Percentiles rank a stretch among this genome's conserved stretches.
These are phyloP conservation scores for Ectobius pallidus DNA, from an alignment of 2,888 invertebrate species.

Conservation along the genomic window DNA sequence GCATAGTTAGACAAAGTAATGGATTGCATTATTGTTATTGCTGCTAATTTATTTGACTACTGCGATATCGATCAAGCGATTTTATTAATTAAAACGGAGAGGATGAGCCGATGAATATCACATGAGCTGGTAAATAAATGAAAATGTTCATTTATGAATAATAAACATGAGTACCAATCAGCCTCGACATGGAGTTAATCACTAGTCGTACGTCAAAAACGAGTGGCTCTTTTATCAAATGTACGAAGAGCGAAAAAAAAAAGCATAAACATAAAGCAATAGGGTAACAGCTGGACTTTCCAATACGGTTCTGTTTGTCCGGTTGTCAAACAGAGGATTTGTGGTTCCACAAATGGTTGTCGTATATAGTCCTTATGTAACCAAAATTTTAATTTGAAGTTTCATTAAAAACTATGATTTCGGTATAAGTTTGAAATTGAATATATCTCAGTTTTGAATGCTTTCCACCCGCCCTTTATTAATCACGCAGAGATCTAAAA, in stretches of 20 bases:
- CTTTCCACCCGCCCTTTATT: too few relatives aligned
- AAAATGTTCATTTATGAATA: slow-evolving; percentile 16
- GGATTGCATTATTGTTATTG: neutral
- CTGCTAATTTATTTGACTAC: neutral
- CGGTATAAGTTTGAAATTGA: too few relatives aligned
- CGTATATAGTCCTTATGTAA: too few relatives aligned
- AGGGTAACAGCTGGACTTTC: neutral
- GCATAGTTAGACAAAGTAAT: too few relatives aligned
- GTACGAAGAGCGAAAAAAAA: neutral
- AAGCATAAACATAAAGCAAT: neutral
- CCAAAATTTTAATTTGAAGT: too few relatives aligned
- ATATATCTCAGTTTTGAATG: too few relatives aligned
- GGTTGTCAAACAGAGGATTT: neutral
- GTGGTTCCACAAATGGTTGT: too few relatives aligned
- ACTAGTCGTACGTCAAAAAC: neutral
- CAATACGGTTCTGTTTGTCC: neutral
- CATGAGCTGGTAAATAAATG: neutral
- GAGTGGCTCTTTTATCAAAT: slow-evolving; percentile 9
- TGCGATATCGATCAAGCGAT: neutral
- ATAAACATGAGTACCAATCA: neutral
- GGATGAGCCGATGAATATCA: neutral
- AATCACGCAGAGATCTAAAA: too few relatives aligned
- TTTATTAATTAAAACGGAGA: neutral
- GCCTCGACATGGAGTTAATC: slow-evolving; percentile 3
- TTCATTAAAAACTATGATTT: too few relatives aligned